phyloP scores from a whole-genome alignment of 2,113 vertebrate species.

The Pseudorectes ferrugineus region DNA sequence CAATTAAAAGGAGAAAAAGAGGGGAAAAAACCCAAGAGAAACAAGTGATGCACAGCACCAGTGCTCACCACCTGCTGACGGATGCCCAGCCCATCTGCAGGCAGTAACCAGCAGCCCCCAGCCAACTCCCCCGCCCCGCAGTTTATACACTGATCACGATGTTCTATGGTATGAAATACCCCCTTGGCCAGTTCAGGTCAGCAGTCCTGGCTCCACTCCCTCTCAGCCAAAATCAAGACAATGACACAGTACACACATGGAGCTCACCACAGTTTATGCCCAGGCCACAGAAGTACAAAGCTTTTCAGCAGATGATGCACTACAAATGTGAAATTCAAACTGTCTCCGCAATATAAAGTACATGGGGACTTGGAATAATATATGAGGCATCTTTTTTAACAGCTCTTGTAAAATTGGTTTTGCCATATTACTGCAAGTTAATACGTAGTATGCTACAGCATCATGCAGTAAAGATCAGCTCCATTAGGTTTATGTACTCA shows the following conservation, averaged over 20 bases:
- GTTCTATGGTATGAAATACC: neutral
- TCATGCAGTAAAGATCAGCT: neutral
- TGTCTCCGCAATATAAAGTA: neutral
- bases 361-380: neutral
- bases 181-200: neutral
- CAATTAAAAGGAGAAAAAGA: neutral
- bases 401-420: constrained; percentile 46
- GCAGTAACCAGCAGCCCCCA: neutral
- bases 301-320: neutral
- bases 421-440: constrained; percentile 2
- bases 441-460: neutral
- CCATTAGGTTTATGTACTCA: neutral
- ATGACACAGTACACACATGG: neutral
- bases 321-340: neutral
- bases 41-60: neutral
- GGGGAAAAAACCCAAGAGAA: neutral
- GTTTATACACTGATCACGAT: neutral
- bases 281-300: neutral
- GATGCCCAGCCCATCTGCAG: neutral
- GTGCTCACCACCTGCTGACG: neutral
- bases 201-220: neutral
- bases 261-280: neutral
- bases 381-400: neutral
- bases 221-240: neutral
- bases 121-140: neutral